A percentile compares a stretch with the other conserved stretches of the same genome.
Evolutionary conservation across 2,888 invertebrate species (phyloP).

Genomic region (Poecilobothrus nobilitatus): DNA sequence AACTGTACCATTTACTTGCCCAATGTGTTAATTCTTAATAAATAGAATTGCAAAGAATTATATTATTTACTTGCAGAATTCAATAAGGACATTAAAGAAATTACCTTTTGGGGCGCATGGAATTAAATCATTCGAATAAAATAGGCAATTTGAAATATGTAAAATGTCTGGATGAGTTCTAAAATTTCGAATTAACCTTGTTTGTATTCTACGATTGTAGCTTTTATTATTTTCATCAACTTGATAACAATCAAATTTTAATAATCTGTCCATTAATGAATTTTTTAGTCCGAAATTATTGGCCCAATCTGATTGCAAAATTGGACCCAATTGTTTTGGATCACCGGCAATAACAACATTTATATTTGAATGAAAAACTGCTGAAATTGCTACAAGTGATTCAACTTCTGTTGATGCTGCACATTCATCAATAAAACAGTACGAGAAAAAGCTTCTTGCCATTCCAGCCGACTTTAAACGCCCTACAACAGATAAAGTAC

Average conservation of each 20-base stretch:
- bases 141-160: conserved; percentile 57
- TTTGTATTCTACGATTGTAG: conserved; percentile 54
- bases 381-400: conserved; percentile 50
- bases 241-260: conserved; percentile 45
- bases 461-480: conserved; percentile 19
- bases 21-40: neutral
- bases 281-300: conserved; percentile 29
- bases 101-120: conserved; percentile 27
- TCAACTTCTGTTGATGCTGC: conserved; percentile 66
- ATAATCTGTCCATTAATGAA: conserved; percentile 63
- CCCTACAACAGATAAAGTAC: conserved; percentile 53
- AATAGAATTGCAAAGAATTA: too few relatives aligned
- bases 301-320: conserved; percentile 43
- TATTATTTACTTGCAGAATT: too few relatives aligned
- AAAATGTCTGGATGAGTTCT: conserved; percentile 62
- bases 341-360: conserved; percentile 64
- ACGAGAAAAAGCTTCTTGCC: neutral
- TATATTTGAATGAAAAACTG: conserved; percentile 34
- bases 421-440: conserved; percentile 62
- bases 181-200: conserved; percentile 67
- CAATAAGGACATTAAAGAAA: neutral
- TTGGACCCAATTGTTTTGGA: conserved; percentile 63
- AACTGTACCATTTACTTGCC: conserved; percentile 35
- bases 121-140: conserved; percentile 58
- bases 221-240: conserved; percentile 25